Evolutionary conservation across 2,797 vertebrate species (phyloP).

Genomic region (Falco berigora): DNA sequence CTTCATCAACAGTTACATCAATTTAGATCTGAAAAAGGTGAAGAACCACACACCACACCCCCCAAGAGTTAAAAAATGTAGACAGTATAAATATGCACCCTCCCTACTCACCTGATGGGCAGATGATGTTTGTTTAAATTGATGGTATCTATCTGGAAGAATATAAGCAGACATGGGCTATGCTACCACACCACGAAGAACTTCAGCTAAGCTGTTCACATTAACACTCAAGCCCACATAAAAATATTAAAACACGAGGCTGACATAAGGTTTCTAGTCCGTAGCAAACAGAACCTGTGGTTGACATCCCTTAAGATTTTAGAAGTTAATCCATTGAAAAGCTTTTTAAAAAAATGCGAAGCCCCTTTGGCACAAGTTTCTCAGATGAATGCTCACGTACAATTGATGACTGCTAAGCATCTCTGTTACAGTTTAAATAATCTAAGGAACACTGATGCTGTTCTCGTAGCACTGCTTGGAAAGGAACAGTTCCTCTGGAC

Average conservation of each 20-base stretch:
- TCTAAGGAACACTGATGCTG: fast-evolving
- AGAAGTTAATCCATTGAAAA: neutral
- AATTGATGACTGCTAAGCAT: neutral
- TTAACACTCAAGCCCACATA: neutral
- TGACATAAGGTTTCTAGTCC: neutral
- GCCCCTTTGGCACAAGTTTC: neutral
- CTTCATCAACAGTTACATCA: neutral
- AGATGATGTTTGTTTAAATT: neutral
- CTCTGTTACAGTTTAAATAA: neutral
- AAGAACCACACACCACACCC: fast-evolving
- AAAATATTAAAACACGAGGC: neutral
- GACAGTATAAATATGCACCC: neutral
- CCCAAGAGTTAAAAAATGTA: neutral
- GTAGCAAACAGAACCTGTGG: neutral
- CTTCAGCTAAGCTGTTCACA: neutral
- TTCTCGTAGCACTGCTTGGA: neutral
- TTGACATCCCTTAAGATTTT: neutral
- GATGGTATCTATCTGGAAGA: neutral
- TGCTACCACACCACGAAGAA: neutral
- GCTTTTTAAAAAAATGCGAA: neutral
- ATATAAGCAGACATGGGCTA: neutral
- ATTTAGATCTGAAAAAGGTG: neutral
- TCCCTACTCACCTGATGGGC: neutral
- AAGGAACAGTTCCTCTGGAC: neutral
- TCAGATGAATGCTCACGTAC: neutral